Base-by-base conservation (phyloP, 2,113 vertebrate species). In the Capra hircus region DNA sequence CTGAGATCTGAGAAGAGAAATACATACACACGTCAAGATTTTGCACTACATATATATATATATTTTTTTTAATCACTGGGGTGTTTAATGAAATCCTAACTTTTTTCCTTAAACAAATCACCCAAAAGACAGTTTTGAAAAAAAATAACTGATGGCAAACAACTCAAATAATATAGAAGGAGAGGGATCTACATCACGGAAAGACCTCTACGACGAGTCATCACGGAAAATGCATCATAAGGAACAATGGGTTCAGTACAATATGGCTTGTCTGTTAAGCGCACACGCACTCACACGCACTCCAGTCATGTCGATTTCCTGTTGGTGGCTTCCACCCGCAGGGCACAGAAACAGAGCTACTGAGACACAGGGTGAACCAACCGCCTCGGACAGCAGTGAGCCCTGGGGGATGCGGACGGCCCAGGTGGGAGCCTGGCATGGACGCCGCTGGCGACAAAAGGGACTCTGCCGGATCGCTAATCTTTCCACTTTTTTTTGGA, bases 1-100 rank as follows among this genome's bases (percentile, higher is more conserved):
- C 90, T 98, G 96, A 96, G 99, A 99, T 96, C 99, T 99, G 82
- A 88, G 97, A 96, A 97, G 53, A 97, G 33, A 98, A 91, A 94
- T 85, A 94, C 78, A 98, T 82, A 92, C 0, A 83, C 48, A 60
- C 30, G n/a, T 50, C 77, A 84, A 64, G 16, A 77, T 78, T 88
- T 43, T 92, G 3, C 5, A 55, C 5, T 13, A 7, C 14, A 23
- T 30, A 45, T 48, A 67, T 13, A 33, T 40, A 40, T 52, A 1
- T 17, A 5, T 10, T 12, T 40, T 10, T 50, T 25, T 7, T 1
- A 30, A 5, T 64, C 8, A 36, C 1, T 53, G 30, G 50, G 14
- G 8, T 40, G 0, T 50, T 95, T 67, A 30, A 82, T 52, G 11
- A 95, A 78, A 77, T 14, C 30, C 77, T 52, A 23, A 62, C 57